Evolutionary conservation across 2,888 invertebrate species (phyloP).

Genomic region (Oscheius sp.): DNA sequence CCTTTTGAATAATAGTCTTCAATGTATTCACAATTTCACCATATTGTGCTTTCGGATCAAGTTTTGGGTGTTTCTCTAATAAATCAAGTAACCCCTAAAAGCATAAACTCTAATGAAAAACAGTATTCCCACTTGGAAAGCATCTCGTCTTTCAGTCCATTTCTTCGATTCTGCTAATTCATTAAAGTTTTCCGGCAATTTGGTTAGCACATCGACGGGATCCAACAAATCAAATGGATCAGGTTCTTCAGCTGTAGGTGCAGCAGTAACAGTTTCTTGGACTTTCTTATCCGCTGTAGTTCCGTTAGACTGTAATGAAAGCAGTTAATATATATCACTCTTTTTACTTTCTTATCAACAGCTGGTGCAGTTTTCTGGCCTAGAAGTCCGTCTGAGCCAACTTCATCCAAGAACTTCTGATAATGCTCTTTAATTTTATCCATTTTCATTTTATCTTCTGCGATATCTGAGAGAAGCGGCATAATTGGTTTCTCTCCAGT

Average conservation of each 20-base stretch:
- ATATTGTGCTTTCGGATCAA: constrained; percentile 89
- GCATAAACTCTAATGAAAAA: neutral
- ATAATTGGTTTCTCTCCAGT: constrained; percentile 89
- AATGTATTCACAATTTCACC: constrained; percentile 88
- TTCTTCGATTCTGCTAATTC: constrained; percentile 90
- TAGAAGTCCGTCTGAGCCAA: constrained; percentile 44
- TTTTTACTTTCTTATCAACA: neutral
- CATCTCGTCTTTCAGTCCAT: constrained; percentile 93
- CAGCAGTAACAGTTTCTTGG: no score
- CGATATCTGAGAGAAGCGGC: constrained; percentile 52
- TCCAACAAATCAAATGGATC: constrained; percentile 82
- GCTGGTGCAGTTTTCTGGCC: constrained; percentile 74
- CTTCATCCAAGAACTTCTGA: constrained; percentile 81
- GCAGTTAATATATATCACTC: no score
- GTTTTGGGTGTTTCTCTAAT: constrained; percentile 83
- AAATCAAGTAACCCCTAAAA: constrained; percentile 80
- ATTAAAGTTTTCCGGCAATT: constrained; percentile 93
- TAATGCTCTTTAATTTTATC: constrained; percentile 85
- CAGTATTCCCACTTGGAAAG: constrained; percentile 77
- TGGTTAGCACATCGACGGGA: constrained; percentile 91
- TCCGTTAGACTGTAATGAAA: no score
- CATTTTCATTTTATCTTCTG: constrained; percentile 63
- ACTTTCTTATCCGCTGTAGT: no score
- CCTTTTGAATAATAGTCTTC: constrained; percentile 91
- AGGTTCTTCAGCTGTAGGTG: constrained; percentile 74